phyloP scores from a whole-genome alignment of 1,140 invertebrate species.

The Neodiprion lecontei region DNA sequence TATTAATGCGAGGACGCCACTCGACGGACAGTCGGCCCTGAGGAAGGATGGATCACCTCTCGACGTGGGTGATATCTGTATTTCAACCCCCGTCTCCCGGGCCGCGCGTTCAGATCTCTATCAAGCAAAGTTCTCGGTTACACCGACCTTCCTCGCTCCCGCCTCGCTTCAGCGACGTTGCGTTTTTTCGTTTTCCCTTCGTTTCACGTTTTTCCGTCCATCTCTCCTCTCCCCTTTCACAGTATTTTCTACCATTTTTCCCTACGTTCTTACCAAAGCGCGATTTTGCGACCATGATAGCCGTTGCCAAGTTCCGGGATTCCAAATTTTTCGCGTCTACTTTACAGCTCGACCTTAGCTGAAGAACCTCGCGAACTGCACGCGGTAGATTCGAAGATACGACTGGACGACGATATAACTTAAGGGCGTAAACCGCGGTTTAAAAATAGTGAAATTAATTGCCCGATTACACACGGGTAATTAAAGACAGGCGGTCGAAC shows the following conservation, averaged over 20 bases:
- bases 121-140: slow-evolving; percentile 45
- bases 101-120: slow-evolving; percentile 37
- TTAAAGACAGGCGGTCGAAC: slow-evolving; percentile 18
- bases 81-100: slow-evolving; percentile 38
- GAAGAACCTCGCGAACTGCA: no score
- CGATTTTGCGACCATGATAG: no score
- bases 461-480: slow-evolving; percentile 12
- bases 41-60: slow-evolving; percentile 26
- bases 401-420: no score
- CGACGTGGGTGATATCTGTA: slow-evolving; percentile 48
- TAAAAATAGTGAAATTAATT: neutral
- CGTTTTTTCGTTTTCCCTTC: no score
- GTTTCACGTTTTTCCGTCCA: no score
- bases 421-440: neutral
- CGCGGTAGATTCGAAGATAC: no score
- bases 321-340: no score
- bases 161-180: neutral
- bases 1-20: slow-evolving; percentile 40
- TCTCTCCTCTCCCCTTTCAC: no score
- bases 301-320: no score
- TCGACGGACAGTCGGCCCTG: slow-evolving; percentile 18
- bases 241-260: no score
- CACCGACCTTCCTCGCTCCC: slow-evolving; percentile 16
- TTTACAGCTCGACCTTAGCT: no score
- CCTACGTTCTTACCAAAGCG: no score